Conservation (phyloP, 2,113 vertebrate genomes). For the Seriola rivoliana region DNA sequence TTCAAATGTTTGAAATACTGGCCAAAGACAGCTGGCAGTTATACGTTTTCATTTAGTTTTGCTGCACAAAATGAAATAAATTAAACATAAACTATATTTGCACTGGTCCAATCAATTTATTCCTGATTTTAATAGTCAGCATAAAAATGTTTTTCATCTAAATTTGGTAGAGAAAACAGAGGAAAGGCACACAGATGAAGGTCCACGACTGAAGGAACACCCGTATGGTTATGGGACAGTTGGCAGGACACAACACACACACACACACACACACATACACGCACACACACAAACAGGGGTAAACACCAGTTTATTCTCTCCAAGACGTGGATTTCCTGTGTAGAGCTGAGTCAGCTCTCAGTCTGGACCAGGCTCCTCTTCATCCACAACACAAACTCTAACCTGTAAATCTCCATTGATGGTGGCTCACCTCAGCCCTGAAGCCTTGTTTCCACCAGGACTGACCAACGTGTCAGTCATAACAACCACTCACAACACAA, state of each 20-base stretch:
- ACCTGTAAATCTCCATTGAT: too few species aligned
- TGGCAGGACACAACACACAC: not conserved
- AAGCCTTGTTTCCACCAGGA: not conserved
- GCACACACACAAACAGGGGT: not conserved
- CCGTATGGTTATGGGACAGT: not conserved
- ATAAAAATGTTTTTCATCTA: too few species aligned
- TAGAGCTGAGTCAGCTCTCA: constrained; percentile 38
- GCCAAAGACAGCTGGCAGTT: too few species aligned
- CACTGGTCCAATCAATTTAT: too few species aligned
- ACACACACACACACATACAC: constrained; percentile 6
- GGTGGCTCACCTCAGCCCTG: not conserved
- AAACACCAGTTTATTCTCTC: constrained; percentile 43
- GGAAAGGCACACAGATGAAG: too few species aligned
- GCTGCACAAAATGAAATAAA: too few species aligned
- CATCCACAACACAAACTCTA: not conserved
- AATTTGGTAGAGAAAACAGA: not conserved
- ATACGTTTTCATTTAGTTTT: too few species aligned
- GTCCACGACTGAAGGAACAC: too few species aligned
- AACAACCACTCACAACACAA: not conserved
- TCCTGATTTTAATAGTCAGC: too few species aligned
- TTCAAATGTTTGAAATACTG: too few species aligned
- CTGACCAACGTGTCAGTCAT: not conserved
- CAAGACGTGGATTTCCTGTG: constrained; percentile 39
- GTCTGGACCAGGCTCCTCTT: constrained; percentile 6
- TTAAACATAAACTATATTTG: too few species aligned